phyloP scores from a whole-genome alignment of 2,113 vertebrate genomes.

The Acanthisitta chloris region DNA sequence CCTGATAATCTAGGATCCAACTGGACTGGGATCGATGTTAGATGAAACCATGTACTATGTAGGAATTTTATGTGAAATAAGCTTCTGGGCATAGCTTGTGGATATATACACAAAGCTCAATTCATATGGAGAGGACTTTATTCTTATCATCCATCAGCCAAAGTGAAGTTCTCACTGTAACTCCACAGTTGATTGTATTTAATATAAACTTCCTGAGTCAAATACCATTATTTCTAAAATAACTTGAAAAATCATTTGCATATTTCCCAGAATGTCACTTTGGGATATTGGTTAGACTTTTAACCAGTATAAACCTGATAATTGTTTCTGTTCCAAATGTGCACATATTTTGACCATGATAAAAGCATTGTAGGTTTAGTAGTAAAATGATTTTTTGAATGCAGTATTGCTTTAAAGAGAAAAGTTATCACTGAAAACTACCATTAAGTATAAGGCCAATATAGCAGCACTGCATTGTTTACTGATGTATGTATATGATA shows the following conservation, averaged over 20 bases:
- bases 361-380: background rate
- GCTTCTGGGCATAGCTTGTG: background rate
- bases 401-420: background rate
- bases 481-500: background rate
- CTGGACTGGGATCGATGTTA: background rate
- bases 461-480: background rate
- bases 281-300: constrained; percentile 19
- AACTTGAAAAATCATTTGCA: constrained; percentile 63
- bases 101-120: background rate
- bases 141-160: constrained; percentile 67
- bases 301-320: constrained; percentile 1
- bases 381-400: background rate
- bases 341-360: background rate
- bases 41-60: constrained; percentile 30
- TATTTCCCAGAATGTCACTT: constrained; percentile 49
- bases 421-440: background rate
- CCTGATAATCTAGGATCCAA: constrained; percentile 33
- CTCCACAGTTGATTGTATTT: constrained; percentile 57
- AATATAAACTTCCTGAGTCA: constrained; percentile 71
- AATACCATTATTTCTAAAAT: constrained; percentile 74
- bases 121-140: constrained; percentile 47
- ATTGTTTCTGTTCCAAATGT: background rate
- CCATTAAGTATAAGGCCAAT: background rate
- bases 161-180: constrained; percentile 63
- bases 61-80: constrained; percentile 36